Evolutionary conservation across 92 coral and sea anemone genomes (phyloP).

Genomic region (Pocillopora meandrina): DNA sequence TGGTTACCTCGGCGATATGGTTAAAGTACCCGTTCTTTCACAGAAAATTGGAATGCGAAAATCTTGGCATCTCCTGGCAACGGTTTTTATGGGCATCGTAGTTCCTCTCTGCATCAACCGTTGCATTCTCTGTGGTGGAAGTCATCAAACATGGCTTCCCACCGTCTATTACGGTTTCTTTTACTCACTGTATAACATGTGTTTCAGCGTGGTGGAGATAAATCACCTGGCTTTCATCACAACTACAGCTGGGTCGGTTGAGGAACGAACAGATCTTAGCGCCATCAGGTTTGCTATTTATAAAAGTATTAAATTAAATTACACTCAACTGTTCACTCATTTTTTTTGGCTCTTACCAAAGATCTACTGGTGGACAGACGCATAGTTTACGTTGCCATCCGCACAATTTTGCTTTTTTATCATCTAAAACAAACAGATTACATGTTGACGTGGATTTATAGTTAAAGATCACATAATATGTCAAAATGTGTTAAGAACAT

Average conservation of each 20-base stretch:
- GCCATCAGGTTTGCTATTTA: conserved; percentile 47
- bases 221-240: conserved; percentile 64
- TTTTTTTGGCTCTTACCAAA: too few species aligned
- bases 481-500: too few species aligned
- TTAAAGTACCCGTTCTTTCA: conserved; percentile 45
- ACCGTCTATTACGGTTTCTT: conserved; percentile 27
- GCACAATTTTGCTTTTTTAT: too few species aligned
- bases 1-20: conserved; percentile 61
- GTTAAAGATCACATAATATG: too few species aligned
- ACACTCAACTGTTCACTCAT: too few species aligned
- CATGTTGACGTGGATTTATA: too few species aligned
- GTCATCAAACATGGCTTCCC: conserved; percentile 24
- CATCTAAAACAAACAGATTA: too few species aligned
- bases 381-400: too few species aligned
- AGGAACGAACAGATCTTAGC: conserved; percentile 51
- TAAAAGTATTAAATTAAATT: too few species aligned
- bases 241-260: conserved; percentile 27
- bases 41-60: conserved; percentile 57
- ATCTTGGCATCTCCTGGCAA: conserved; percentile 69
- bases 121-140: conserved; percentile 55
- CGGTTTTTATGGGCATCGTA: conserved; percentile 32
- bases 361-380: too few species aligned
- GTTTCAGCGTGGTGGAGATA: conserved; percentile 55
- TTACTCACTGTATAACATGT: conserved; percentile 24
- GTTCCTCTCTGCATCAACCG: conserved; percentile 49